Base-by-base conservation (phyloP, 2,888 invertebrate genomes). In the Aphodius granarius region DNA sequence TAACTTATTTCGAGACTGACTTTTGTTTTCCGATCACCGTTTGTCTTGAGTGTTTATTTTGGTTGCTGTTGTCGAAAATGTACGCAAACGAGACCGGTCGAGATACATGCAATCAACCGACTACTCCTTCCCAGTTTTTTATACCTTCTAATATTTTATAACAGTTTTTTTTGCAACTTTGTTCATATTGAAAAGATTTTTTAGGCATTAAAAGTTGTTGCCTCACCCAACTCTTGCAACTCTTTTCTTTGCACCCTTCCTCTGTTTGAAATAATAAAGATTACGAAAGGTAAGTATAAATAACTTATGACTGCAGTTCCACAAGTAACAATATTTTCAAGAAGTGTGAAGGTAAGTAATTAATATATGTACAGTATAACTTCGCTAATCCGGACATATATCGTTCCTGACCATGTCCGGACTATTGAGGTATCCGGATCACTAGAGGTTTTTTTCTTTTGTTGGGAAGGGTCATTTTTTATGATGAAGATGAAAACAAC, bases 1-100 rank as follows among this genome's bases (percentile, higher is more conserved):
- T 84, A 85, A 84, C 82, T 85, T 84, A 84, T 84, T 43, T 84
- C 81, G 84, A 85, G 85, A 85, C 85, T 85, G 85, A 85, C 81
- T 83, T 43, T 83, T 80, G 82, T 84, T 83, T 82, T 79, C 75
- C 76, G 77, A 68, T 74, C 70, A 70, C 63, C n/a, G n/a, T 74
- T 74, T 21, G 66, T 66, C 63, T 17, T 63, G 21, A 72, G 63
- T 72, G 63, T 72, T 72, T 63, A 68, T 75, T 66, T 62, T 72
- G 15, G 17, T 66, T 63, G 63, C 74, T 13, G n/a, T n/a, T n/a
- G 43, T 43, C 43, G 6, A 43, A 43, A 43, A 43, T 43, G 43
- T 43, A 6, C 43, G 43, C 13, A 43, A 2, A 43, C 43, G 43
- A 43, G 43, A 13, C 43, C 43, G 43, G 43, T 43, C 43, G 43